Percentiles rank a stretch among this genome's conserved stretches.
These are phyloP conservation scores for Antennarius maculatus DNA, from an alignment of 2,797 vertebrate genomes.

Conservation along the genomic window DNA sequence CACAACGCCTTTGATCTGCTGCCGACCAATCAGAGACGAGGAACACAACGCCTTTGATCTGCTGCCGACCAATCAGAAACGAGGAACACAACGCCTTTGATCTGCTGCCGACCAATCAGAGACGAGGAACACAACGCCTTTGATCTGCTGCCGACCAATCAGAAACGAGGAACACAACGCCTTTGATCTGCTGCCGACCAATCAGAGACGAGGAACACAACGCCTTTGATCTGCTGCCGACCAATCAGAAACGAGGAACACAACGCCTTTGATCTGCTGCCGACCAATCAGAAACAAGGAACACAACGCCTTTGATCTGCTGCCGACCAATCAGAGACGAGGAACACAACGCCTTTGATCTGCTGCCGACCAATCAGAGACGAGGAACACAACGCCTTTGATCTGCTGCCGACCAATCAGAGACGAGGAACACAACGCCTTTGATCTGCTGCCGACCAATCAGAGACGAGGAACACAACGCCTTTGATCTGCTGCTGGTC, in stretches of 20 bases:
- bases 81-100: no score
- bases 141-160: constrained; percentile 22
- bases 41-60: background rate
- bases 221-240: constrained; percentile 19
- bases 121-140: no score
- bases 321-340: background rate
- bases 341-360: background rate
- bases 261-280: constrained; percentile 16
- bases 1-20: constrained; percentile 12
- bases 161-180: no score
- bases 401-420: constrained; percentile 22
- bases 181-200: constrained; percentile 20
- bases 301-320: constrained; percentile 7
- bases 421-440: no score
- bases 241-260: no score
- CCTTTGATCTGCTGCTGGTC: constrained; percentile 35
- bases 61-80: constrained; percentile 10
- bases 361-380: constrained; percentile 14
- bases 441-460: no score
- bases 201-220: no score
- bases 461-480: no score
- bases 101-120: constrained; percentile 22
- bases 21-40: background rate
- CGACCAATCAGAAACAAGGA: no score
- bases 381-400: no score